Conservation (phyloP, 2,797 vertebrate species). For the Mastacembelus armatus region DNA sequence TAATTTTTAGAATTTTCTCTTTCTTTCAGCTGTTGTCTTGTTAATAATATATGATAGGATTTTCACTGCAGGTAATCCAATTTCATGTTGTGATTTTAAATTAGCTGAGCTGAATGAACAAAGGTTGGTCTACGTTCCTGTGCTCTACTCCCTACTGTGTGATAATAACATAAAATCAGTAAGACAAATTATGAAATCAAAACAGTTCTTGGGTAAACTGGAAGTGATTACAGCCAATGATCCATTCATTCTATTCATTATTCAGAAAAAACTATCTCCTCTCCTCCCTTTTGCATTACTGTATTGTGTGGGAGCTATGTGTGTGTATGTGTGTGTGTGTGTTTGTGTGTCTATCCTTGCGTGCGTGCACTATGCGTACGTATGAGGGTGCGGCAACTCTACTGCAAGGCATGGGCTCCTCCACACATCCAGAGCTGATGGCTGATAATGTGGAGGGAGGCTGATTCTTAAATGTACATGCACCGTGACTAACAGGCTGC, state of each 20-base stretch:
- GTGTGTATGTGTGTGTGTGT: conserved; percentile 23
- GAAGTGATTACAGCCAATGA: background rate
- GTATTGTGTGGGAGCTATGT: conserved; percentile 28
- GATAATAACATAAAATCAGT: background rate
- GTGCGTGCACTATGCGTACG: conserved; percentile 57
- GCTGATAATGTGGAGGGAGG: conserved; percentile 18
- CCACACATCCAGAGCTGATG: conserved; percentile 51
- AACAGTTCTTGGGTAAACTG: background rate
- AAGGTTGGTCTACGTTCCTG: background rate
- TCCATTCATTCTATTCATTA: conserved; percentile 28
- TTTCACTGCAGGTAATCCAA: no score
- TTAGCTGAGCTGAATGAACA: background rate
- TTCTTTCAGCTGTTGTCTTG: background rate
- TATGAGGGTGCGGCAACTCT: conserved; percentile 81
- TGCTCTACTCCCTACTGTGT: no score
- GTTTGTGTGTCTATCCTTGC: conserved; percentile 42
- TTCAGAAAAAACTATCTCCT: conserved; percentile 44
- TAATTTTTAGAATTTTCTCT: background rate
- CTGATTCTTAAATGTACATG: background rate
- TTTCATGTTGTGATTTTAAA: background rate
- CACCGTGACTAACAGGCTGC: background rate
- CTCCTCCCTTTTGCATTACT: conserved; percentile 18
- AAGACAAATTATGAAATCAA: background rate
- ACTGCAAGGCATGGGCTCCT: conserved; percentile 72
- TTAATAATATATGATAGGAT: background rate